These are phyloP conservation scores for Nyctalus aviator DNA, from an alignment of 2,797 vertebrate species.

Conservation along the genomic window DNA sequence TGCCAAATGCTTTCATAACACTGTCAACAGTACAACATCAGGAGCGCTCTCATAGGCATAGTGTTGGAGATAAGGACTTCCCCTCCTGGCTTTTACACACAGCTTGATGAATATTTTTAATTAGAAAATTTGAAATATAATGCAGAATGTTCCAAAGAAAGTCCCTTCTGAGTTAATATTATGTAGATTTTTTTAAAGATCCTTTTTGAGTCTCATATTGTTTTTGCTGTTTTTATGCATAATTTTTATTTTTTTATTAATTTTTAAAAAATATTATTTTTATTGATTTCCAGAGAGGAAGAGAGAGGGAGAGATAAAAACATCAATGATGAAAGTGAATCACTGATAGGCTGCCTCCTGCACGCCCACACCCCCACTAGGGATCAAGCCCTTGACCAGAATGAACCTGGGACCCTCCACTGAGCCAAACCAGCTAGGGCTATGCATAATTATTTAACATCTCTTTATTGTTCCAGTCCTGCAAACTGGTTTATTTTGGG, in stretches of 20 bases:
- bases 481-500: neutral
- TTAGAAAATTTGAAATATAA: conserved; percentile 62
- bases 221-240: conserved; percentile 62
- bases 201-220: conserved; percentile 50
- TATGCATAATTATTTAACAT: conserved; percentile 52
- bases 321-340: too few species aligned
- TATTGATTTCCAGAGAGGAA: too few species aligned
- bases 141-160: conserved; percentile 49
- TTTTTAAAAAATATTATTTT: too few species aligned
- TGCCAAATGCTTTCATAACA: neutral
- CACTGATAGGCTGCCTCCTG: too few species aligned
- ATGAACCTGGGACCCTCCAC: too few species aligned
- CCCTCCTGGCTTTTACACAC: neutral
- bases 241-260: too few species aligned
- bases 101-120: conserved; percentile 66
- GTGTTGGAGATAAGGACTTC: neutral
- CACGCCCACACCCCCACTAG: too few species aligned
- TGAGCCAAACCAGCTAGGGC: too few species aligned
- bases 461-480: conserved; percentile 51
- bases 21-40: neutral
- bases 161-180: neutral
- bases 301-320: too few species aligned
- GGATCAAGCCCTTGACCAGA: too few species aligned
- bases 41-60: neutral
- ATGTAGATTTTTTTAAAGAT: neutral